Percentiles rank a stretch among this genome's conserved stretches.
phyloP scores from a whole-genome alignment of 2,888 invertebrate genomes.

The Apamea sordens region DNA sequence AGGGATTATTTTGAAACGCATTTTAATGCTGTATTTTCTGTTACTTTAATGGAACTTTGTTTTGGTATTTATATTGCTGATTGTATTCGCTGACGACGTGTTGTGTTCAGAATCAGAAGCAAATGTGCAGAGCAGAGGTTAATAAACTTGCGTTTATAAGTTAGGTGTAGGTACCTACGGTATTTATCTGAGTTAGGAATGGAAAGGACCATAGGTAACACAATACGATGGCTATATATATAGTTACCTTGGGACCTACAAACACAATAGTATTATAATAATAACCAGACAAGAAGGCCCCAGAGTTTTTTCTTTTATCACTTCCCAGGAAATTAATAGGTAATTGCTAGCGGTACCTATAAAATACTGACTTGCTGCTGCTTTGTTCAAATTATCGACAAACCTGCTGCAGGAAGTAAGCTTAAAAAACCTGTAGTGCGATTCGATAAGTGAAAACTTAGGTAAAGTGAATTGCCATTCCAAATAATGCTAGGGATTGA shows the following conservation, averaged over 20 bases:
- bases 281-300: not conserved
- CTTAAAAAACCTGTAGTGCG: not conserved
- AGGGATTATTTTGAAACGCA: slow-evolving; percentile 33
- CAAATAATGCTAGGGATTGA: too few relatives aligned
- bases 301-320: not conserved
- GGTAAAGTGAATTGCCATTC: too few relatives aligned
- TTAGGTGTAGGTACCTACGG: too few relatives aligned
- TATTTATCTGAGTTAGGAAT: too few relatives aligned
- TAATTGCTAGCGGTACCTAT: not conserved
- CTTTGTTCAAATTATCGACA: not conserved
- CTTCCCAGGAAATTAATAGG: not conserved
- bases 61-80: not conserved
- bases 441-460: too few relatives aligned
- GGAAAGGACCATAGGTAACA: too few relatives aligned
- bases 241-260: too few relatives aligned
- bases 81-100: too few relatives aligned
- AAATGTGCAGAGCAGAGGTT: not conserved
- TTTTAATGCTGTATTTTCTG: slow-evolving; percentile 16
- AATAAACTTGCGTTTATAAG: too few relatives aligned
- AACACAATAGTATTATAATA: not conserved
- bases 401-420: not conserved
- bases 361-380: not conserved
- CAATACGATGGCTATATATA: too few relatives aligned
- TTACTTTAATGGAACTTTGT: too few relatives aligned
- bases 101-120: too few relatives aligned